Base-by-base conservation (phyloP, 2,888 invertebrate species). In the Lepidocyrtinus sp. region DNA sequence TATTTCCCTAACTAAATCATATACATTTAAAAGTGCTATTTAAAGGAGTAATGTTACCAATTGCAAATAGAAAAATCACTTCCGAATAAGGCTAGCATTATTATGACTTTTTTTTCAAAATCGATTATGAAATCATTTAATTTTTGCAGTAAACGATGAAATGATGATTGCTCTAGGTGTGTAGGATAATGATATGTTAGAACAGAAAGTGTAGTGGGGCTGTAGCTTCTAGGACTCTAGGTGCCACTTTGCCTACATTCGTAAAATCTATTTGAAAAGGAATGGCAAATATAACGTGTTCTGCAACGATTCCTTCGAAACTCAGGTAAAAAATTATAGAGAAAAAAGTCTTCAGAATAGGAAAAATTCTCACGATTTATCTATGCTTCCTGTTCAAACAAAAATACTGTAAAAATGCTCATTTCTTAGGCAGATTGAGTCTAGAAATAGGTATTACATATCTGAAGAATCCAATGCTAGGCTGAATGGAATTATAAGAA, bases 351-450 rank as follows among this genome's bases (percentile, higher is more conserved):
- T 59, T 59, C 22, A 7, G 59, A 59, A 59, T 21, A 59, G n/a
- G 7, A 2, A 21, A 69, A 55, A 45, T 79, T 79, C 79, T 79
- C 79, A 79, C 79, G 79, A 21, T 59, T 59, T 59, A 59, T 59
- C 73, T 68, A 25, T 64, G 62, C 73, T 79, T 79, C 79, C 79
- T 62, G 73, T 69, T 79, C 73, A 79, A 79, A 36, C 36, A 36
- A 36, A n/a, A 36, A 36, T 36, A 36, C 36, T 12, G 12, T 9
- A 12, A 36, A 5, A 36, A 36, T 36, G 5, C 12, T 36, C 36
- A 36, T 36, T 9, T 9, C 36, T 36, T 36, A 12, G 12, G 12
- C 36, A 36, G 36, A 36, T 36, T 36, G 36, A 36, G 50, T 50
- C 50, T 50, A 7, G 50, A 50, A 50, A 50, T 50, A 50, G 50